Evolutionary conservation across 1,140 invertebrate genomes (phyloP).

Genomic region (Drosophila teissieri): DNA sequence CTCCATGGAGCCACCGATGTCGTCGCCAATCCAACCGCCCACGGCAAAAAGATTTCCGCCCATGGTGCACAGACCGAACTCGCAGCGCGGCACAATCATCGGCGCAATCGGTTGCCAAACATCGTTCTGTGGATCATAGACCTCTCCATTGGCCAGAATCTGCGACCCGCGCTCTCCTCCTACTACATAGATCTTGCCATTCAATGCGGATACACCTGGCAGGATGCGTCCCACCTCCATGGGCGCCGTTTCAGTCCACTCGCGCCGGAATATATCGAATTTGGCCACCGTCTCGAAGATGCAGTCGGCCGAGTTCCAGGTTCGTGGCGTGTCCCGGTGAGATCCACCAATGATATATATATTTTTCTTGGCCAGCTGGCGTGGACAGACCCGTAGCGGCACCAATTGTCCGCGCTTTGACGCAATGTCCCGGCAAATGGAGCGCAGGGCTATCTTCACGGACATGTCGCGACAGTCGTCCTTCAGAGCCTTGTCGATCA

Average conservation of each 20-base stretch:
- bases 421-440: slow-evolving; percentile 92
- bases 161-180: slow-evolving; percentile 96
- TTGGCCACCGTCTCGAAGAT: slow-evolving; percentile 92
- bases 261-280: slow-evolving; percentile 90
- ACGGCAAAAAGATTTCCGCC: slow-evolving; percentile 94
- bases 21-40: slow-evolving; percentile 96
- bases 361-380: slow-evolving; percentile 93
- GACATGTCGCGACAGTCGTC: slow-evolving; percentile 93
- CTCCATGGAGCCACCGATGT: slow-evolving; percentile 95
- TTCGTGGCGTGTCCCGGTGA: slow-evolving; percentile 88
- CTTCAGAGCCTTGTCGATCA: slow-evolving; percentile 92
- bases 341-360: slow-evolving; percentile 96
- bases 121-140: slow-evolving; percentile 91
- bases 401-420: slow-evolving; percentile 91
- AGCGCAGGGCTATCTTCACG: slow-evolving; percentile 91
- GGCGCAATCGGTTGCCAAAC: slow-evolving; percentile 90
- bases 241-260: slow-evolving; percentile 91
- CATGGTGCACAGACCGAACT: slow-evolving; percentile 94
- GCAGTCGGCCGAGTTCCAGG: slow-evolving; percentile 88
- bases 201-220: slow-evolving; percentile 94
- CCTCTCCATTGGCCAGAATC: slow-evolving; percentile 95
- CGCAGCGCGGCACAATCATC: slow-evolving; percentile 95
- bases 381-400: slow-evolving; percentile 90
- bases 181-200: slow-evolving; percentile 95
- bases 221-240: slow-evolving; percentile 95